Evolutionary conservation across 1,140 invertebrate genomes (phyloP), one percentile per base, ranked within the genome.

Genomic region (Heliconius himera): DNA sequence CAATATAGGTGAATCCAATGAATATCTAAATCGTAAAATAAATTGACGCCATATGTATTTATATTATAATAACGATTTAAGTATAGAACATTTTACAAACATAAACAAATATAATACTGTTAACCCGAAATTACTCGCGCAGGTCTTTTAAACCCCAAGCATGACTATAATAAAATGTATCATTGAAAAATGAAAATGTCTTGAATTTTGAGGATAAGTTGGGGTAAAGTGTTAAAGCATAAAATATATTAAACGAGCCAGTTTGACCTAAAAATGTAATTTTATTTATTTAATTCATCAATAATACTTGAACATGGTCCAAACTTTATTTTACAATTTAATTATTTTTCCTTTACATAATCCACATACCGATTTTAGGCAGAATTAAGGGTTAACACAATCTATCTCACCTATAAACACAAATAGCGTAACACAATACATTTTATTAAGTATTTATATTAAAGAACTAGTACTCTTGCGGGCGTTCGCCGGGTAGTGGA

Each of bases 331-430:
- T 3, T 11, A 49, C 13, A 49, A 49, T 49, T 18, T 18, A 49
- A 49, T 18, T 49, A 49, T 49, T 49, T 49, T 49, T 18, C 5
- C 49, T 49, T 49, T 18, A 41, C 38, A 41, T 18, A 49, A 29
- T 29, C 29, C 29, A 29, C 2, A 29, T 41, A 41, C 3, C 9
- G 9, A 8, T 60, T 60, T 11, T 22, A 26, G 1, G 3, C 8
- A 60, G 22, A 60, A 56, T 56, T 22, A 56, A 60, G 54, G 54
- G 54, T 60, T 60, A 66, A 66, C 60, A 66, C 60, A n/a, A 60
- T 66, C 8, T 66, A 16, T 11, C 22, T 26, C 22, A 66, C 1
- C 13, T 66, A 66, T n/a, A 66, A 66, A 66, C n/a, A 29, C 22
- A 66, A 26, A 16, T 26, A 66, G 26, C n/a, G 29, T 66, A 29